These are phyloP conservation scores for Acrocephalus kingi DNA, from an alignment of 2,113 vertebrate species.

Conservation along the genomic window DNA sequence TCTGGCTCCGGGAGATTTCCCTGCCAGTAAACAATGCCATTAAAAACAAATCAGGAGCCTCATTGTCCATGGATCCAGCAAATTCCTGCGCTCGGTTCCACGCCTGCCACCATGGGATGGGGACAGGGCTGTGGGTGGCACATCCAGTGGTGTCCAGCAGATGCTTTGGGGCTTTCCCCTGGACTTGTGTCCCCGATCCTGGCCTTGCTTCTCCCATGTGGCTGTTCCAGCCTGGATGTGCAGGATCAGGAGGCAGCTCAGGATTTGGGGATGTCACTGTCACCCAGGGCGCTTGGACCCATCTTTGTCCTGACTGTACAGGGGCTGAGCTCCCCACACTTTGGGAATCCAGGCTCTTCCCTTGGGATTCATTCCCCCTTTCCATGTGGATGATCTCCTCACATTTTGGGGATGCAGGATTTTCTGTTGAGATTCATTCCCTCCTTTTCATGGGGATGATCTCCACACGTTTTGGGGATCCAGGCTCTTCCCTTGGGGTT, in stretches of 20 bases:
- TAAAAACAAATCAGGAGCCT: conserved; percentile 39
- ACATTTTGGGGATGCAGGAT: accelerated
- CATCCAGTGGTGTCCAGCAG: background rate
- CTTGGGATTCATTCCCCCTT: background rate
- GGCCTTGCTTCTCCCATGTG: accelerated
- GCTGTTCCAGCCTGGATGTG: background rate
- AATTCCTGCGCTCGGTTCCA: accelerated
- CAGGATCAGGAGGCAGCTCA: accelerated
- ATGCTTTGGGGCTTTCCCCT: background rate
- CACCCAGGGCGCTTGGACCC: background rate
- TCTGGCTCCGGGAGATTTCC: conserved; percentile 38
- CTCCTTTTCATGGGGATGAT: background rate
- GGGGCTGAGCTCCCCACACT: background rate
- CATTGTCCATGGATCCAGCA: accelerated
- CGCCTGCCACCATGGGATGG: accelerated
- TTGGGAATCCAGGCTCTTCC: background rate
- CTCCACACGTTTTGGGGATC: background rate
- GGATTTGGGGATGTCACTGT: background rate
- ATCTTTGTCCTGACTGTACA: background rate
- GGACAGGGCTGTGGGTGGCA: accelerated
- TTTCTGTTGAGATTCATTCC: background rate
- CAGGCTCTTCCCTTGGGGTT: background rate
- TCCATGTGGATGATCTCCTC: accelerated
- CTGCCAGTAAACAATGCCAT: conserved; percentile 54
- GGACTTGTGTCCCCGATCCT: accelerated